Percentiles rank a stretch among this genome's conserved stretches.
phyloP scores from a whole-genome alignment of 2,888 invertebrate genomes.

The Microctonus aethiopoides region DNA sequence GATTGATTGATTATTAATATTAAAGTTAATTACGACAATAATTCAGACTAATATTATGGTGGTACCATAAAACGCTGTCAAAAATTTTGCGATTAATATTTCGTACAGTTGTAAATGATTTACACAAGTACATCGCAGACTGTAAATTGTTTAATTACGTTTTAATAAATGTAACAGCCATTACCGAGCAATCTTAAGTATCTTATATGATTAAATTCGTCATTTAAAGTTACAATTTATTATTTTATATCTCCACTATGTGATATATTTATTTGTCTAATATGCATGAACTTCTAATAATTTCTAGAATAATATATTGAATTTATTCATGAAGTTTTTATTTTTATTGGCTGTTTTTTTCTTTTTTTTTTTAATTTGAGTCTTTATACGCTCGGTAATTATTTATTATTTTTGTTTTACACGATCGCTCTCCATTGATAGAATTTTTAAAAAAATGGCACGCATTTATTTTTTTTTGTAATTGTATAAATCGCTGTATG shows the following conservation, averaged over 20 bases:
- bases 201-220: constrained; percentile 47
- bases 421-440: background rate
- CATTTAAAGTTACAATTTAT: constrained; percentile 47
- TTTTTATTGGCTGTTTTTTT: background rate
- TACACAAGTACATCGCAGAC: constrained; percentile 5
- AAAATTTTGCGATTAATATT: background rate
- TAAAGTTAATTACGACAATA: constrained; percentile 3
- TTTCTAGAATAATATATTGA: constrained; percentile 20
- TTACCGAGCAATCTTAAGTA: constrained; percentile 52
- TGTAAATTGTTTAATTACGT: constrained; percentile 4
- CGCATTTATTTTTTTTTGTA: background rate
- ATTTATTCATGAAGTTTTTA: constrained; percentile 23
- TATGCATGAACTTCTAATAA: constrained; percentile 24
- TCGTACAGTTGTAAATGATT: constrained; percentile 13
- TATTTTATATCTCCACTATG: constrained; percentile 34
- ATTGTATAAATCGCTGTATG: background rate
- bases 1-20: too few species aligned
- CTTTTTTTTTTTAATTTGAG: too few species aligned
- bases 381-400: constrained; percentile 22
- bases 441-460: background rate
- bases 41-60: constrained; percentile 2
- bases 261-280: constrained; percentile 20
- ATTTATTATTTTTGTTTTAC: constrained; percentile 1
- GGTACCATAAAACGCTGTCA: background rate
- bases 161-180: constrained; percentile 47